Evolutionary conservation across 2,113 vertebrate species (phyloP), one percentile per base, ranked within the genome.

Genomic region (Helogale parvula): DNA sequence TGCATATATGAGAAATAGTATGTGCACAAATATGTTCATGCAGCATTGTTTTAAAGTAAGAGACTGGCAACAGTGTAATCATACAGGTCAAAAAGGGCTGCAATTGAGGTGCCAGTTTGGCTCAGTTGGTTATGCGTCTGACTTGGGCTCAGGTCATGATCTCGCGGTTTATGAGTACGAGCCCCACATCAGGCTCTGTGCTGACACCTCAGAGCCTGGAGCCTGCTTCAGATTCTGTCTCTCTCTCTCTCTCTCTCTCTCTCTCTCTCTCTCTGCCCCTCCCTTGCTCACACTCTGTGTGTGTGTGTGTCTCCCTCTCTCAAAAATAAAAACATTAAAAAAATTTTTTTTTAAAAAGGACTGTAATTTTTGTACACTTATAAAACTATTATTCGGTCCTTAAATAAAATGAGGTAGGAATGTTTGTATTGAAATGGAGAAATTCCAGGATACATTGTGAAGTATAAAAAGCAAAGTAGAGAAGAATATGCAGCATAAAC

Each of bases 41-140:
- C 17, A 92, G 12, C 57, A 47, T 60, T 76, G 12, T 85, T 96
- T 96, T 76, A 85, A 23, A 84, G 41, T 63, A 80, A 93, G 88
- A 68, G 2, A 68, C 16, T 85, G 25, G 9, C n/a, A 86, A 71
- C 38, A 45, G 50, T 10, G 4, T 50, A 88, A 79, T 33, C 15
- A 4, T 60, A 66, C 25, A 57, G 12, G 82, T n/a, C 3, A 94
- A 88, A 95, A 80, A 15, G 63, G 63, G 91, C 31, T 71, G 4
- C 63, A 29, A 80, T 54, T 76, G 19, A 17, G 57, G 57, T 2
- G 6, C 57, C 57, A 23, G 21, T 7, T 21, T 57, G 57, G 57
- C 57, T 60, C 21, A 23, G 57, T 60, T 7, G 21, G 57, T 60
- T 23, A 57, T 5, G 54, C 17, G 4, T 57, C 54, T 2, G 54